These are phyloP conservation scores for Ibidorhyncha struthersii DNA, from an alignment of 2,113 vertebrate species.

Conservation along the genomic window DNA sequence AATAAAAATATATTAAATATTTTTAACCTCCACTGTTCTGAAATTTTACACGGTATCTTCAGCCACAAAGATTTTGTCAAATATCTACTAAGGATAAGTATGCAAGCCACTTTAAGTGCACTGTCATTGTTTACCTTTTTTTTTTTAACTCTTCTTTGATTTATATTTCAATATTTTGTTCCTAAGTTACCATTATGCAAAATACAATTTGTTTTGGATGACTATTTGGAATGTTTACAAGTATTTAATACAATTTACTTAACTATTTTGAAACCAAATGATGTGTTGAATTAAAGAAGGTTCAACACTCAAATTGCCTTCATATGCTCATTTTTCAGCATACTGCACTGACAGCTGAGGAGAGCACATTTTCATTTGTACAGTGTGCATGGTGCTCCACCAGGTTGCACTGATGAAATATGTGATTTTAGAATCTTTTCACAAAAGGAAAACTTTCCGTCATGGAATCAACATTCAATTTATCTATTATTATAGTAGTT, in stretches of 20 bases:
- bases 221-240: slow-evolving; percentile 66
- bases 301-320: slow-evolving; percentile 43
- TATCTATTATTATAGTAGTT: not conserved
- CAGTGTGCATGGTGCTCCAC: not conserved
- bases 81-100: not conserved
- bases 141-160: not conserved
- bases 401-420: not conserved
- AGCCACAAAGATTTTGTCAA: not conserved
- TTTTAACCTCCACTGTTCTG: not conserved
- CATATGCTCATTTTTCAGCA: slow-evolving; percentile 42
- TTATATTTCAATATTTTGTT: slow-evolving; percentile 66
- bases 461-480: not conserved
- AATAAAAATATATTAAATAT: not conserved
- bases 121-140: slow-evolving; percentile 34
- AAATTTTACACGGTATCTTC: not conserved
- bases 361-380: not conserved
- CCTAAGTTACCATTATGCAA: slow-evolving; percentile 54
- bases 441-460: not conserved
- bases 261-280: slow-evolving; percentile 71
- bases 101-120: slow-evolving; percentile 1
- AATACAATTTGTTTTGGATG: slow-evolving; percentile 52
- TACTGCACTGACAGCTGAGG: slow-evolving; percentile 8
- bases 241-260: slow-evolving; percentile 71
- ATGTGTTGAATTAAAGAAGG: slow-evolving; percentile 57
- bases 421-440: not conserved